Evolutionary conservation across 92 coral and sea anemone species (phyloP), one percentile per base, ranked within the genome.

Genomic region (Plumapathes pennacea): DNA sequence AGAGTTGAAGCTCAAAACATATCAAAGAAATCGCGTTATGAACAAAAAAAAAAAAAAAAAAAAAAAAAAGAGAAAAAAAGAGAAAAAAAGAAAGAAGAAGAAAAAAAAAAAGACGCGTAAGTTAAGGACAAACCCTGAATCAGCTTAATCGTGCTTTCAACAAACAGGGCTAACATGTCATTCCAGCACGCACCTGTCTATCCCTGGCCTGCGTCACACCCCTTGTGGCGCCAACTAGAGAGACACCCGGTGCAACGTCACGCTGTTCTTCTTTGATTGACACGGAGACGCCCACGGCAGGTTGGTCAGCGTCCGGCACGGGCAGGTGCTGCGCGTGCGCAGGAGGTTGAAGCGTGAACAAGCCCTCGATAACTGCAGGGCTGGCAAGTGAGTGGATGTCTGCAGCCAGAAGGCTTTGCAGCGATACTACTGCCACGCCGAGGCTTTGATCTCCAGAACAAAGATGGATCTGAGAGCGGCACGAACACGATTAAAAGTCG

Each of bases 231-330:
- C n/a, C n/a, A n/a, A n/a, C n/a, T n/a, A n/a, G n/a, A 2, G 50
- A 59, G 4, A 58, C 71, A 1, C 57, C 52, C 2, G 89, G 57
- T 3, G 23, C 55, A 11, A 46, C 14, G 10, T 70, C 80, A 38
- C 57, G 81, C 18, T 68, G 76, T 10, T 94, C 99, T 19, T 34
- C 33, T 56, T 75, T 60, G 27, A 94, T 48, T 39, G 89, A 66
- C 38, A 94, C 87, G 39, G 99, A 88, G 41, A 94, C 96, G 1
- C 96, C 94, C 62, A 94, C 96, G 4, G 65, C 94, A 13, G 99
- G 99, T 5, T 54, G 82, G 28, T 34, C 46, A 13, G 77, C 83
- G 42, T 81, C 80, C 29, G 56, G 51, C 2, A 43, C 44, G 5
- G 71, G 68, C 7, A 61, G 18, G 10, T 38, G 60, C 48, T 57